Conservation (phyloP, 2,888 invertebrate genomes). For the Acleris cristana region DNA sequence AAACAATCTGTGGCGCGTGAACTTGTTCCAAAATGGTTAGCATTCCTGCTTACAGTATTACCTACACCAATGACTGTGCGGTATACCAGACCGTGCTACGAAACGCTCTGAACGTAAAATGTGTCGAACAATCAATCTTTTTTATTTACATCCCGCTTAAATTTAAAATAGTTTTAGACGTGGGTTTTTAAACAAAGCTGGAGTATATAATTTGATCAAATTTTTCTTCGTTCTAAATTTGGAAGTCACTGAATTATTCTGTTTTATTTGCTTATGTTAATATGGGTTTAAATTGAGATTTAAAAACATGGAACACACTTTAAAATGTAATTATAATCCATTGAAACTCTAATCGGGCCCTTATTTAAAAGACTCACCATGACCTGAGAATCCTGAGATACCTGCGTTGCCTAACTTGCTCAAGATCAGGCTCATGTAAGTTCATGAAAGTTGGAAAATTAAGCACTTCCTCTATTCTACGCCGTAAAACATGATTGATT, state of each 20-base stretch:
- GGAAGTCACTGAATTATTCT: background rate
- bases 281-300: background rate
- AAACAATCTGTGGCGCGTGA: too few species aligned
- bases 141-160: constrained; percentile 15
- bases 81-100: background rate
- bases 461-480: too few species aligned
- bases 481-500: too few species aligned
- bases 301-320: background rate
- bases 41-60: background rate
- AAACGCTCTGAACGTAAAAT: constrained; percentile 6
- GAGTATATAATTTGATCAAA: constrained; percentile 3
- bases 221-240: constrained; percentile 3
- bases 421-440: too few species aligned
- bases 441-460: too few species aligned
- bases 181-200: constrained; percentile 20
- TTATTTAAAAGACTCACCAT: too few species aligned
- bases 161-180: constrained; percentile 13
- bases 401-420: too few species aligned
- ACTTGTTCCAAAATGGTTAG: background rate
- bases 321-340: too few species aligned
- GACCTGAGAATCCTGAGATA: too few species aligned
- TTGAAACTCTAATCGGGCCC: too few species aligned
- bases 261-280: background rate
- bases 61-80: background rate
- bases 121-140: constrained; percentile 19